Percentiles rank a stretch among this genome's conserved stretches.
These are phyloP conservation scores for Orthosia gothica DNA, from an alignment of 2,888 invertebrate genomes.

Conservation along the genomic window DNA sequence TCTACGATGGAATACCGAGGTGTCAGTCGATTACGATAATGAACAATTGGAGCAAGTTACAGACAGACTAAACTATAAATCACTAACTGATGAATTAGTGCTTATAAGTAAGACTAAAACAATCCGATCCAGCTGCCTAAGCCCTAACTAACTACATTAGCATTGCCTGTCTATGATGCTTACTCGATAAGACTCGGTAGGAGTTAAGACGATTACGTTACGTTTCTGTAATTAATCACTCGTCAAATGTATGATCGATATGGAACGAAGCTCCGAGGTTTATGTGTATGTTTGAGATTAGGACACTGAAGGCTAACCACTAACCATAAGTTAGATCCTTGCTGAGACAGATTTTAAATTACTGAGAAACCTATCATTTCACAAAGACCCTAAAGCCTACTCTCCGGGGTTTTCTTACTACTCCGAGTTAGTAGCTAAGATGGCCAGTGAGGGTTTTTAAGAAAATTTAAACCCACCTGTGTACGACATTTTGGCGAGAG, in stretches of 20 bases:
- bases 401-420: too few species aligned
- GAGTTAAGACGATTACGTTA: conserved; percentile 4
- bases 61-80: background rate
- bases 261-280: background rate
- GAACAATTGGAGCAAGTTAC: background rate
- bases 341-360: background rate
- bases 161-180: conserved; percentile 7
- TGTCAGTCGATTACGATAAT: too few species aligned
- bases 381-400: too few species aligned
- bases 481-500: too few species aligned
- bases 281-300: background rate
- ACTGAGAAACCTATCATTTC: background rate
- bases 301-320: background rate
- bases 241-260: conserved; percentile 6
- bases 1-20: background rate
- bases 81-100: background rate
- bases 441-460: too few species aligned
- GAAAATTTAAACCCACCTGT: too few species aligned
- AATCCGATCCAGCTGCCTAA: background rate
- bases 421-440: too few species aligned
- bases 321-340: background rate
- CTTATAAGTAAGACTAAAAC: background rate
- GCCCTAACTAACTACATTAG: conserved; percentile 13
- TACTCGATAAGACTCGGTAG: background rate
- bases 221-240: conserved; percentile 24